Percentiles rank a stretch among this genome's conserved stretches.
phyloP scores from a whole-genome alignment of 2,888 invertebrate species.

The Polymixis flavicincta region DNA sequence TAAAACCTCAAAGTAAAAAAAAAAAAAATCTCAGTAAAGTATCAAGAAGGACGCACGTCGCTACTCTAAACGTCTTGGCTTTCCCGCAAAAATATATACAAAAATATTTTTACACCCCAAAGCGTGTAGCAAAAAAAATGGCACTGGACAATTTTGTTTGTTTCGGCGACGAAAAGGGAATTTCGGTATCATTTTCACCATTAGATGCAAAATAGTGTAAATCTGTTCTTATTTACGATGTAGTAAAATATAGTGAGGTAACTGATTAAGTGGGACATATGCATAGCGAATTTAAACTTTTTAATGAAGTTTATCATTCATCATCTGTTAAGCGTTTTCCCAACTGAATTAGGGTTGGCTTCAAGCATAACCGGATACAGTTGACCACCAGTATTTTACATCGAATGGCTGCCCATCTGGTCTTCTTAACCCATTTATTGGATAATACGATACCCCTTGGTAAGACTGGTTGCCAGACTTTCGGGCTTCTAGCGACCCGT shows the following conservation, averaged over 20 bases:
- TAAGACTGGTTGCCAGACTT: too few species aligned
- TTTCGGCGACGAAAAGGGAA: slow-evolving; percentile 6
- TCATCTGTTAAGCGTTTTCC: too few species aligned
- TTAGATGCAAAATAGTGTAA: not conserved
- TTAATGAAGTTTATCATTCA: not conserved
- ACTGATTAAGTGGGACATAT: not conserved
- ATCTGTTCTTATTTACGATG: not conserved
- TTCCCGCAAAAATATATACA: slow-evolving; percentile 15
- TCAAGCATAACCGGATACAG: too few species aligned
- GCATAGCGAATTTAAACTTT: not conserved
- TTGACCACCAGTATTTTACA: too few species aligned
- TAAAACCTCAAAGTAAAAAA: not conserved
- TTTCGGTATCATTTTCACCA: not conserved
- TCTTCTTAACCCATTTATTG: too few species aligned
- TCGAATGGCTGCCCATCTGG: too few species aligned
- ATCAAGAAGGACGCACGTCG: slow-evolving; percentile 3
- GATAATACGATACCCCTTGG: too few species aligned
- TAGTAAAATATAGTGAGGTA: not conserved
- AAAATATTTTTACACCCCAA: slow-evolving; percentile 36
- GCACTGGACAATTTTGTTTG: slow-evolving; percentile 23
- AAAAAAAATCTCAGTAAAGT: not conserved
- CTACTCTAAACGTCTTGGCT: slow-evolving; percentile 8
- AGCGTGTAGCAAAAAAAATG: slow-evolving; percentile 32
- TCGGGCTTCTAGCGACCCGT: too few species aligned
- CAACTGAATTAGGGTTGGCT: too few species aligned